Conservation (phyloP, 2,888 invertebrate species). For the Buathra laborator region DNA sequence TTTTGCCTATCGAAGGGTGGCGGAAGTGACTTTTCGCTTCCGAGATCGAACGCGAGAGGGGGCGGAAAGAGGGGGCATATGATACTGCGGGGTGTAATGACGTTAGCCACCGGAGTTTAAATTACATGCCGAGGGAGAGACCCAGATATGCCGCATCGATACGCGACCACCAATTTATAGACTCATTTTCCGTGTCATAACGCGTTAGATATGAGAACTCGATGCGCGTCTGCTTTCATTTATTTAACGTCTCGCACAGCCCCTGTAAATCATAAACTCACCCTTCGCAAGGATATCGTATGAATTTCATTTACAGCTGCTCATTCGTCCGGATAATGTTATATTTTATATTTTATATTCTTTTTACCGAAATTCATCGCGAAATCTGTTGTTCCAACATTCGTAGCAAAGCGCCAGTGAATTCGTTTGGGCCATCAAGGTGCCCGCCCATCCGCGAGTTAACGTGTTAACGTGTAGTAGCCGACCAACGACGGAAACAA, state of each 20-base stretch:
- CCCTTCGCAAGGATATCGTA: too few relatives aligned
- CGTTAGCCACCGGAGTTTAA: constrained; percentile 5
- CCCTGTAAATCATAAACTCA: too few relatives aligned
- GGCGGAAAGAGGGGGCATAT: background rate
- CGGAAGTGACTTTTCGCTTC: constrained; percentile 9
- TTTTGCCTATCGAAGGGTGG: constrained; percentile 5
- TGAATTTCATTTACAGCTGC: too few relatives aligned
- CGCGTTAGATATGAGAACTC: background rate
- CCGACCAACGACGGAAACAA: background rate
- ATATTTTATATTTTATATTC: too few relatives aligned
- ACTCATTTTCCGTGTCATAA: constrained; percentile 36
- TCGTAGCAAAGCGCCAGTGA: too few relatives aligned
- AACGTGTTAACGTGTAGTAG: background rate
- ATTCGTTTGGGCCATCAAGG: too few relatives aligned
- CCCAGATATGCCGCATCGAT: background rate
- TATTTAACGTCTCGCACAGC: background rate
- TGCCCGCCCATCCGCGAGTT: too few relatives aligned
- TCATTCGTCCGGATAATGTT: too few relatives aligned
- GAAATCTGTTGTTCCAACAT: too few relatives aligned
- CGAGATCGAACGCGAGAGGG: background rate
- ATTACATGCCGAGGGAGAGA: background rate
- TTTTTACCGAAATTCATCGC: too few relatives aligned
- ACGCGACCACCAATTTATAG: constrained; percentile 4
- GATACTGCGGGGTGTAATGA: constrained; percentile 4
- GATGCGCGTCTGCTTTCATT: constrained; percentile 11